A percentile compares a stretch with the other conserved stretches of the same genome.
phyloP scores from a whole-genome alignment of 2,888 invertebrate species.

The Platycheirus rosarum region DNA sequence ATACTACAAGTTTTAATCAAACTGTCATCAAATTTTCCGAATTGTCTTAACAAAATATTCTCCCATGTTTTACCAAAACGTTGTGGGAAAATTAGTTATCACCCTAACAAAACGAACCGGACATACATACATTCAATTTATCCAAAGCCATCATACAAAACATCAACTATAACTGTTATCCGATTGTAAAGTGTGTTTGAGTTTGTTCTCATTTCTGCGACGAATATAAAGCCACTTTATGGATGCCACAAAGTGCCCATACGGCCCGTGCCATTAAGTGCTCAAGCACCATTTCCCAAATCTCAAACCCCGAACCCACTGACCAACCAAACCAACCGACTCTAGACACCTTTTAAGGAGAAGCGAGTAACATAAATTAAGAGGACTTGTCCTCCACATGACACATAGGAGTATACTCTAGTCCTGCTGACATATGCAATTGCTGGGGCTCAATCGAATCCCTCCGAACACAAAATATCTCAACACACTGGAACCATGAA shows the following conservation, averaged over 20 bases:
- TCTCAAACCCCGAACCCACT: conserved; percentile 24
- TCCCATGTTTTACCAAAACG: no score
- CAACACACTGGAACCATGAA: conserved; percentile 9
- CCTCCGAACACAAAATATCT: conserved; percentile 41
- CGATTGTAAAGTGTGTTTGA: conserved; percentile 59
- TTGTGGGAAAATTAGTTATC: conserved; percentile 72
- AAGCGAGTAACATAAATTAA: conserved; percentile 68
- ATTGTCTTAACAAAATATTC: no score
- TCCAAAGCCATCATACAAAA: conserved; percentile 63
- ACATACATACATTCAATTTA: conserved; percentile 57
- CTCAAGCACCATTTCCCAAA: conserved; percentile 49
- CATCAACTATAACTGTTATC: conserved; percentile 66
- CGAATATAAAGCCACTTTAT: conserved; percentile 66
- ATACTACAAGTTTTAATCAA: no score
- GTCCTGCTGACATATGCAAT: conserved; percentile 72
- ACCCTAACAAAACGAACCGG: conserved; percentile 63
- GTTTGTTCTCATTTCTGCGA: conserved; percentile 10
- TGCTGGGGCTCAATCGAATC: conserved; percentile 32
- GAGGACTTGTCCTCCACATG: conserved; percentile 44
- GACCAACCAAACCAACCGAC: conserved; percentile 36
- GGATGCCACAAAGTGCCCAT: conserved; percentile 69
- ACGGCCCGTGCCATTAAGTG: conserved; percentile 60
- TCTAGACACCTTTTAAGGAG: conserved; percentile 48
- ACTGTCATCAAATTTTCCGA: not conserved
- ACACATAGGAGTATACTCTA: not conserved